Percentiles rank a stretch among this genome's conserved stretches.
Conservation (phyloP, 2,113 vertebrate species). For the Condylura cristata region DNA sequence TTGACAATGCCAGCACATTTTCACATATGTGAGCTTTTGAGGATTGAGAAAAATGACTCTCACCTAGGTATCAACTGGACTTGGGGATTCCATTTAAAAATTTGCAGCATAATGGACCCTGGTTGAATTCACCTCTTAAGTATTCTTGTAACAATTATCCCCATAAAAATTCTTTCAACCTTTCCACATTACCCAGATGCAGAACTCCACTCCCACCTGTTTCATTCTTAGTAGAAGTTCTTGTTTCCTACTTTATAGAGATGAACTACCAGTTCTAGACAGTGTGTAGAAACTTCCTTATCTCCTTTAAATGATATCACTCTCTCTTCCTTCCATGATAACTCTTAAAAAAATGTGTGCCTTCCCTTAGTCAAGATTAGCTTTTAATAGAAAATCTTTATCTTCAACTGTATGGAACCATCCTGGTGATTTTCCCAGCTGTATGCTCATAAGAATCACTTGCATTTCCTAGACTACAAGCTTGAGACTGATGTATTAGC, state of each 20-base stretch:
- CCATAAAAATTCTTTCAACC: background rate
- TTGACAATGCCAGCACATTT: background rate
- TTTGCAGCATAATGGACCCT: background rate
- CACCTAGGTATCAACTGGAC: background rate
- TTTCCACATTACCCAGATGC: background rate
- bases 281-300: background rate
- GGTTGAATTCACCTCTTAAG: background rate
- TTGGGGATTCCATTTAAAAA: background rate
- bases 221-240: background rate
- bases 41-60: background rate
- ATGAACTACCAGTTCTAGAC: background rate
- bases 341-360: background rate
- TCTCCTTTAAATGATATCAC: background rate
- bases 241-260: background rate
- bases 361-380: background rate
- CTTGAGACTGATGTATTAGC: background rate
- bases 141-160: background rate
- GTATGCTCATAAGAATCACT: background rate
- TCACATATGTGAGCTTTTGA: background rate
- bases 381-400: slow-evolving; percentile 3
- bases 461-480: background rate
- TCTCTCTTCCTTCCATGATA: background rate
- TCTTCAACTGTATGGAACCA: background rate
- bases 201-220: background rate
- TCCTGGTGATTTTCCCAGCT: background rate